Evolutionary conservation across 2,113 vertebrate species (phyloP).

Genomic region (Gnathonemus echidnorhynchus): DNA sequence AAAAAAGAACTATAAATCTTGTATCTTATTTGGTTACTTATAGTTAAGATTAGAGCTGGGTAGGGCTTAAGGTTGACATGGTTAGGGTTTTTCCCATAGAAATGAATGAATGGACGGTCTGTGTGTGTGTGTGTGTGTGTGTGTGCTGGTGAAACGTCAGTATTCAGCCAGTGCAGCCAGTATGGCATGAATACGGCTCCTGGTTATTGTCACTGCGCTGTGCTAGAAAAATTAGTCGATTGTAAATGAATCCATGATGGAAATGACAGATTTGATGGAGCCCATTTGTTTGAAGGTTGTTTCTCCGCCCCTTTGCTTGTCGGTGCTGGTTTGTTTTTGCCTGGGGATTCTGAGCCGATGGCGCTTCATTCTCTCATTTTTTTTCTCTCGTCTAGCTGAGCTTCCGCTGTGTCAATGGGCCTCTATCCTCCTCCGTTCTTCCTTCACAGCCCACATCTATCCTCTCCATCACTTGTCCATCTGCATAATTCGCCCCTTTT

Average conservation of each 20-base stretch:
- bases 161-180: not conserved
- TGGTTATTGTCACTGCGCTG: not conserved
- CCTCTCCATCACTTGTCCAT: not conserved
- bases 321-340: not conserved
- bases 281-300: not conserved
- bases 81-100: too few species aligned
- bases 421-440: not conserved
- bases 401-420: not conserved
- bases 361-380: not conserved
- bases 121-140: not conserved
- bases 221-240: not conserved
- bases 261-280: not conserved
- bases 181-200: not conserved
- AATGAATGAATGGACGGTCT: too few species aligned
- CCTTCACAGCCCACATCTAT: not conserved
- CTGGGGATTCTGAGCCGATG: not conserved
- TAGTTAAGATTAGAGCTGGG: too few species aligned
- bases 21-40: too few species aligned
- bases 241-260: not conserved
- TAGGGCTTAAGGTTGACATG: too few species aligned
- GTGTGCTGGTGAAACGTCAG: not conserved
- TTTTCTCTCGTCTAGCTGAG: not conserved
- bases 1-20: too few species aligned
- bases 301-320: not conserved
- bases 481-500: conserved; percentile 16